Conservation (phyloP, 2,888 invertebrate genomes). For the Lamellibrachia satsuma region DNA sequence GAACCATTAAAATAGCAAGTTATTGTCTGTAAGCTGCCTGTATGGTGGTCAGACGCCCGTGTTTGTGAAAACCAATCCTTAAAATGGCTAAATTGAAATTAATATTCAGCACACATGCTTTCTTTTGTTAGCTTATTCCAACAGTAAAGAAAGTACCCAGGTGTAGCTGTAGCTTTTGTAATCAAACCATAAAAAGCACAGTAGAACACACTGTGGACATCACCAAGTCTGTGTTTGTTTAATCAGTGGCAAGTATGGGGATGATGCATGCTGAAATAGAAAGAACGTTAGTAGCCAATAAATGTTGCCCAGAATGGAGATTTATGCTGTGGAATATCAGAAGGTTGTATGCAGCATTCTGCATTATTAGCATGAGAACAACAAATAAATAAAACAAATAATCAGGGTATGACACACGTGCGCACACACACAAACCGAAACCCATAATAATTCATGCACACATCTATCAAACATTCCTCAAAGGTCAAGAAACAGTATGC, state of each 20-base stretch:
- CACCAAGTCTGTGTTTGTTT: neutral
- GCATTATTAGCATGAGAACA: neutral
- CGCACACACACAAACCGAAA: too few species aligned
- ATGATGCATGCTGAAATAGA: neutral
- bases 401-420: too few species aligned
- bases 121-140: neutral
- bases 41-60: neutral
- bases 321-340: neutral
- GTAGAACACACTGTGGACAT: neutral
- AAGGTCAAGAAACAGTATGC: too few species aligned
- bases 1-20: neutral
- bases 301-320: neutral
- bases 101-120: neutral
- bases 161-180: neutral
- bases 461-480: too few species aligned
- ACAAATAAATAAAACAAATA: too few species aligned
- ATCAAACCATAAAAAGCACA: neutral
- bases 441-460: too few species aligned
- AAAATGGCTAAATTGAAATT: neutral
- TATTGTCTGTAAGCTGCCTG: neutral
- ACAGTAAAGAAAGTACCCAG: neutral
- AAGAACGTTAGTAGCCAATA: neutral
- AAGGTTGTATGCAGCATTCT: neutral
- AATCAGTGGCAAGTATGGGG: neutral
- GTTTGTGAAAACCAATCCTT: neutral